Conservation (phyloP, 2,113 vertebrate species). For the Gulo gulo region DNA sequence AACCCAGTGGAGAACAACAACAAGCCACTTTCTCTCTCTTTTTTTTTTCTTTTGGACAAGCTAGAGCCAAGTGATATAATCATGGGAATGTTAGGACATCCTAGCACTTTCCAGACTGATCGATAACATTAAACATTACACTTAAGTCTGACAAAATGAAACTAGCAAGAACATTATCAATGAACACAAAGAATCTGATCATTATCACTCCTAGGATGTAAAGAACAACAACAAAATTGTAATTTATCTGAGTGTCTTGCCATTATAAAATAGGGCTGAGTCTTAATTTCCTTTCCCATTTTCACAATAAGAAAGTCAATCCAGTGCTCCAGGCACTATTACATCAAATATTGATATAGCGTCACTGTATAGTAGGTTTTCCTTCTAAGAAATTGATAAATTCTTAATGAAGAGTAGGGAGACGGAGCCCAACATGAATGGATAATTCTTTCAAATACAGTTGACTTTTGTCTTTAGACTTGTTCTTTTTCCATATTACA, state of each 20-base stretch:
- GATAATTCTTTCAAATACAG: constrained; percentile 82
- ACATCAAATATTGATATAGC: constrained; percentile 86
- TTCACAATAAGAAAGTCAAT: constrained; percentile 80
- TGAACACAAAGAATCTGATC: constrained; percentile 75
- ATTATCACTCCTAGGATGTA: constrained; percentile 72
- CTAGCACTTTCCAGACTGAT: constrained; percentile 55
- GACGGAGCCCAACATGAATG: constrained; percentile 79
- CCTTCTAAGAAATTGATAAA: constrained; percentile 86
- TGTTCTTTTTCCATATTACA: constrained; percentile 48
- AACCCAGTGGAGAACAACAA: constrained; percentile 28
- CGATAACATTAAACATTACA: constrained; percentile 71
- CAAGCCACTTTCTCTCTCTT: constrained; percentile 32
- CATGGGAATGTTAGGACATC: constrained; percentile 60
- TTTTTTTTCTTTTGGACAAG: constrained; percentile 60
- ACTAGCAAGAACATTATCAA: constrained; percentile 51
- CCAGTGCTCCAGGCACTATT: constrained; percentile 78
- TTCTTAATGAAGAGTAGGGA: constrained; percentile 84
- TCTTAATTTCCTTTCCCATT: constrained; percentile 76
- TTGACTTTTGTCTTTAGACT: constrained; percentile 78
- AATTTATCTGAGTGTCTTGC: constrained; percentile 76
- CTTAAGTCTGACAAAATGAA: constrained; percentile 68
- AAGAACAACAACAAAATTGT: constrained; percentile 74
- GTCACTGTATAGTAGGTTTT: constrained; percentile 82
- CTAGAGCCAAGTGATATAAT: background rate
- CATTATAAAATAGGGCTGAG: constrained; percentile 65